Evolutionary conservation across 2,797 vertebrate genomes (phyloP), one percentile per base, ranked within the genome.

Genomic region (Pogonophryne albipinna): DNA sequence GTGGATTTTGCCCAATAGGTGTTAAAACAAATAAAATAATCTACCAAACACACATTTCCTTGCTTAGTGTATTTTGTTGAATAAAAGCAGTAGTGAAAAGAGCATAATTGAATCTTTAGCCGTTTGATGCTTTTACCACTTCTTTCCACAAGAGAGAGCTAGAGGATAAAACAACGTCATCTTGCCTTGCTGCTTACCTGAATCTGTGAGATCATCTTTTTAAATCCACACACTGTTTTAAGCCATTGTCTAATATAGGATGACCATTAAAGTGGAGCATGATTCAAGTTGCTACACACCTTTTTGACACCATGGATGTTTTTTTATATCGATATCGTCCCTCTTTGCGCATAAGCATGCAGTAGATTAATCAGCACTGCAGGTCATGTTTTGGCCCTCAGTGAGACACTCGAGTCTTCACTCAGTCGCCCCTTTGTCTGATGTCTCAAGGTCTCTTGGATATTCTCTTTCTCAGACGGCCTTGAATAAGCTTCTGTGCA

Each of bases 121-220:
- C 4, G 10, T 4, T 27, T 60, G 46, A 4, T 81, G 67, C 41
- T 60, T 49, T 81, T 73, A 71, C 47, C 0, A 0, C 19, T 46
- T 69, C 1, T 10, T 2, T 68, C 90, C 92, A 91, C 81, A 66
- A 92, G 93, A 88, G 84, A 59, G 93, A 17, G 87, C 23, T 45
- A 87, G 50, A 91, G 74, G 65, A 81, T 75, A 82, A 79, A 10
- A 42, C 27, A 47, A 10, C 12, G 4, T n/a, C n/a, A 70, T 20
- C 5, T 49, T 15, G 31, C 20, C 3, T 49, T 13, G 31, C 19
- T 11, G 13, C 13, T 57, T 46, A 55, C 49, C 60, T 76, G 17
- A 80, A 60, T 55, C 0, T 58, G 45, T 41, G 56, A 78, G 65
- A 64, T 79, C 27, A 66, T 82, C 74, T 57, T 2, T 71, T 76